Conservation (phyloP, 92 coral and sea anemone species). For the Epizoanthus ramosus region DNA sequence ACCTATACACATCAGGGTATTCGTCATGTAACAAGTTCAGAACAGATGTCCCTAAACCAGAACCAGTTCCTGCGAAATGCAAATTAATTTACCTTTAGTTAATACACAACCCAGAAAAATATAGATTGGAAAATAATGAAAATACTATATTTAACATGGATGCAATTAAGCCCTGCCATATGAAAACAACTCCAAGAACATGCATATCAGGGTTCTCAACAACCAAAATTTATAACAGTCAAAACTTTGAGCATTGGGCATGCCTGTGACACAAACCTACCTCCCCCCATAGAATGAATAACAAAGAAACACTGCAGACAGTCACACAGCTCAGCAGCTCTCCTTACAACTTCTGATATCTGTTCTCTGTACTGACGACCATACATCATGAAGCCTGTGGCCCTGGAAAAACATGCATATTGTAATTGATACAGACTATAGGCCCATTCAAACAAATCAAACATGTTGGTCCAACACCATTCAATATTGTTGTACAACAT, state of each 20-base stretch:
- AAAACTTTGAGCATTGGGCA: too few relatives aligned
- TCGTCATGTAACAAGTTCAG: conserved; percentile 88
- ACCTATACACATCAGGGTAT: conserved; percentile 96
- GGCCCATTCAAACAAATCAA: too few relatives aligned
- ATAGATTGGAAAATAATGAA: conserved; percentile 2
- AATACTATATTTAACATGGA: neutral
- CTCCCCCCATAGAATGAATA: conserved; percentile 99
- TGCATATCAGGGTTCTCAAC: too few relatives aligned
- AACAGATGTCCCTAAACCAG: conserved; percentile 95
- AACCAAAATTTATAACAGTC: too few relatives aligned
- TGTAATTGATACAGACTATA: too few relatives aligned
- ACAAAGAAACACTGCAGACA: conserved; percentile 97
- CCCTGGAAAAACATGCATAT: conserved; percentile 56
- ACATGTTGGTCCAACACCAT: too few relatives aligned
- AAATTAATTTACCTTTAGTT: neutral
- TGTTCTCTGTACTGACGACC: conserved; percentile 90
- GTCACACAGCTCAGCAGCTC: conserved; percentile 96
- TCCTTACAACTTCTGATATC: conserved; percentile 83
- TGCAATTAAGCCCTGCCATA: neutral
- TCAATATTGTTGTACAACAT: too few relatives aligned
- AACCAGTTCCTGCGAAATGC: conserved; percentile 83
- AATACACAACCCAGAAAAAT: neutral
- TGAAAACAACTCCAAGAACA: too few relatives aligned
- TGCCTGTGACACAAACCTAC: conserved; percentile 38
- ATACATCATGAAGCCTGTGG: conserved; percentile 98